Evolutionary conservation across 1,140 invertebrate species (phyloP).

Genomic region (Bombus superbus): DNA sequence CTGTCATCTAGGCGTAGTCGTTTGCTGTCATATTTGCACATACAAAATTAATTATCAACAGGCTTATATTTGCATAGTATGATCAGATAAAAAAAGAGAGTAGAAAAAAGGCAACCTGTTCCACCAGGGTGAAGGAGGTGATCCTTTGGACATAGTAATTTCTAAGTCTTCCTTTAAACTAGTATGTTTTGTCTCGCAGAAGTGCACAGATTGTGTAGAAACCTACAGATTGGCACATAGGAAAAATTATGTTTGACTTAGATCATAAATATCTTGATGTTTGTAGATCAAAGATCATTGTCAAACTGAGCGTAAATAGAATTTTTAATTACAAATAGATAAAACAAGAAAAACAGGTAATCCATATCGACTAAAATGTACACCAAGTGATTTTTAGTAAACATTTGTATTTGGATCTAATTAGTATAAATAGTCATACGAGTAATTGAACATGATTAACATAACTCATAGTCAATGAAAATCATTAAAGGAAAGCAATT

Average conservation of each 20-base stretch:
- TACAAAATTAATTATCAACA: not conserved
- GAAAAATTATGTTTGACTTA: not conserved
- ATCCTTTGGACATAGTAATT: slow-evolving; percentile 32
- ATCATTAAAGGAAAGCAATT: not conserved
- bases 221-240: not conserved
- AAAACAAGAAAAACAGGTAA: not conserved
- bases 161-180: not conserved
- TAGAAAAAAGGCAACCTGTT: slow-evolving; percentile 47
- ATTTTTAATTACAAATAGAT: not conserved
- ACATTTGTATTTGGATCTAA: not conserved
- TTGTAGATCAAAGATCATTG: not conserved
- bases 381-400: not conserved
- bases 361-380: not conserved
- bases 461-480: not conserved
- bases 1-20: slow-evolving; percentile 74
- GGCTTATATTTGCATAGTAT: not conserved
- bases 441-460: not conserved
- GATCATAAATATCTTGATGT: not conserved
- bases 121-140: slow-evolving; percentile 38
- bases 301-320: not conserved
- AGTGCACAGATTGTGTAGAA: not conserved
- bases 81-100: not conserved
- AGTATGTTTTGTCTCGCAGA: not conserved
- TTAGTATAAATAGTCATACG: not conserved
- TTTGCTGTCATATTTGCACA: slow-evolving; percentile 72